Evolutionary conservation across 2,797 vertebrate species (phyloP), one percentile per base, ranked within the genome.

Genomic region (Gymnoscopelus microlampas): DNA sequence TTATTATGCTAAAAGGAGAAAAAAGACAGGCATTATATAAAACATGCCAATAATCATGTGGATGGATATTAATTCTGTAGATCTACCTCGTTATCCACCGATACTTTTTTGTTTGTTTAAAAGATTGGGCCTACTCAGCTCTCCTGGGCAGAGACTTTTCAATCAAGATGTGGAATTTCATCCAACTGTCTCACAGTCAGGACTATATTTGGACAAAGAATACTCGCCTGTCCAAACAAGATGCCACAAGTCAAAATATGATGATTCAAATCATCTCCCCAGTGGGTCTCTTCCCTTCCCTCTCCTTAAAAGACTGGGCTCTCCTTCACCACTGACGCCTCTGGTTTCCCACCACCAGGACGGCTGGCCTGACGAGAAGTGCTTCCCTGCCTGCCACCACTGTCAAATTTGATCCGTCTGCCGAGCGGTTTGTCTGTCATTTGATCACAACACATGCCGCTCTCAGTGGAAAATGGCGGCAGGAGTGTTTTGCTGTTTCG

Each of bases 401-500:
- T 35, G 24, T 70, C 23, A 29, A 78, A 70, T 3, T 61, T 10
- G 3, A 29, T 58, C 65, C 10, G 44, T 71, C 32, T 68, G 71
- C 80, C 73, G 78, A 74, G 78, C 51, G 70, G 70, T 77, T 73
- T 54, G 56, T 76, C 76, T 75, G 79, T 76, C 77, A 85, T 86
- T 70, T 71, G 66, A 88, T 88, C 78, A 61, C 9, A 15, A 59
- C 64, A 60, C n/a, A 19, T 73, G 56, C 53, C 44, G 0, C 54
- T 76, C 70, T 73, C 68, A 63, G 54, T 79, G 83, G 87, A 84
- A 90, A 90, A 80, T 60, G 39, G 35, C 60, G 74, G 66, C 53
- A 56, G 66, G 76, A 44, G 57, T 71, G 74, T 77, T 83, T 85
- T 85, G 32, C 8, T 82, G 77, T 78, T 85, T 76, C 78, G 32